phyloP scores from a whole-genome alignment of 2,888 invertebrate species.

The Pristionchus maxplancki region DNA sequence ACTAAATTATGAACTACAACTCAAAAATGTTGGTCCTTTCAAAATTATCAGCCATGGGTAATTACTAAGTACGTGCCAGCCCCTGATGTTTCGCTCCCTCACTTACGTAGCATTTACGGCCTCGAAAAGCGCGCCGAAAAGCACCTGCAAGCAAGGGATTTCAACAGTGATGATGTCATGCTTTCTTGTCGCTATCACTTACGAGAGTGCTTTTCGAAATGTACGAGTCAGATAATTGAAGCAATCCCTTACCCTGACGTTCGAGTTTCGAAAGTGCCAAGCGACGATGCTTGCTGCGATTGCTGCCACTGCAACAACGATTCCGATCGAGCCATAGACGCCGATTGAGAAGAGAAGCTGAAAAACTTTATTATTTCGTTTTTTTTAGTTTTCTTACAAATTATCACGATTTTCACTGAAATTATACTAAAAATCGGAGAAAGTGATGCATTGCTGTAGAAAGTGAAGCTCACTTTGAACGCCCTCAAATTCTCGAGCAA shows the following conservation, averaged over 20 bases:
- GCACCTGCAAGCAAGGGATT: background rate
- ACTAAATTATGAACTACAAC: too few species aligned
- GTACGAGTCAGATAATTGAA: background rate
- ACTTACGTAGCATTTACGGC: background rate
- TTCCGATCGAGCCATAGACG: background rate
- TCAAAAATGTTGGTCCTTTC: too few species aligned
- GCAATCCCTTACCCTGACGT: background rate
- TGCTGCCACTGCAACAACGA: background rate
- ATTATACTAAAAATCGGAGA: too few species aligned
- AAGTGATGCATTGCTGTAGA: too few species aligned
- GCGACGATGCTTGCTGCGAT: background rate
- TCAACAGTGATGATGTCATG: too few species aligned
- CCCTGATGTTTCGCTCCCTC: too few species aligned
- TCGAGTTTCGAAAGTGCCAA: background rate
- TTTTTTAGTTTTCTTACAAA: background rate
- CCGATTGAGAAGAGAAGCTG: background rate
- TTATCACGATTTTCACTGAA: background rate
- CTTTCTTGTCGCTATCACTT: too few species aligned
- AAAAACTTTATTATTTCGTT: background rate
- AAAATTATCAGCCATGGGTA: too few species aligned
- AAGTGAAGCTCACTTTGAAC: background rate
- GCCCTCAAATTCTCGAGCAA: background rate
- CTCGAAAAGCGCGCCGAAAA: background rate
- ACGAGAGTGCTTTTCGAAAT: too few species aligned
- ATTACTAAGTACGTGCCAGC: too few species aligned